phyloP scores from a whole-genome alignment of 2,113 vertebrate species.

The Egretta garzetta region DNA sequence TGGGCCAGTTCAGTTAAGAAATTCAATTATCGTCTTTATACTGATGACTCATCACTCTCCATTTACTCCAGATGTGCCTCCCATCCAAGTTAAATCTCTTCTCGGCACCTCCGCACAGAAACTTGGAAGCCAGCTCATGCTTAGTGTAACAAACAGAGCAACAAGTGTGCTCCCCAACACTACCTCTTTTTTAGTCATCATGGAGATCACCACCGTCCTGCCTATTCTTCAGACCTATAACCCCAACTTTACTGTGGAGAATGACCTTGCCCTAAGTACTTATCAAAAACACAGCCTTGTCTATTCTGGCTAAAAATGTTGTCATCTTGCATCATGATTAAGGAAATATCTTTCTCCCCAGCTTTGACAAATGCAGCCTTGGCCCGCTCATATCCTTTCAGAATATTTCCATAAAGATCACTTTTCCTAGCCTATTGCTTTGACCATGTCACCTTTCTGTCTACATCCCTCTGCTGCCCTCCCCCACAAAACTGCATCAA shows the following conservation, averaged over 20 bases:
- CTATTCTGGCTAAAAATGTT: background rate
- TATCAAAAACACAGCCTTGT: background rate
- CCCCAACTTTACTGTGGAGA: background rate
- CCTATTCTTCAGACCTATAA: background rate
- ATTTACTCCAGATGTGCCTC: background rate
- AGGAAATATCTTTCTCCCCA: background rate
- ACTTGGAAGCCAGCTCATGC: background rate
- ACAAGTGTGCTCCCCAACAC: background rate
- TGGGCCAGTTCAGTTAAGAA: background rate
- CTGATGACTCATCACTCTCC: background rate
- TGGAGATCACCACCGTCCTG: background rate
- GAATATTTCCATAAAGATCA: background rate
- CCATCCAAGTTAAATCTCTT: background rate
- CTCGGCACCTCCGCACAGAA: background rate
- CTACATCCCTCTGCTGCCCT: background rate
- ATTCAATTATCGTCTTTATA: background rate
- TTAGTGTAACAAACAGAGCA: background rate
- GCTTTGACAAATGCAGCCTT: background rate
- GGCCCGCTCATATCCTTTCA: background rate
- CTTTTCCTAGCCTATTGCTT: background rate
- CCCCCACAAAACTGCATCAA: background rate
- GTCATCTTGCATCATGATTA: background rate
- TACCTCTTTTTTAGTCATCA: background rate
- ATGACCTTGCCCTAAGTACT: background rate
- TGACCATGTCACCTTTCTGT: background rate